Conservation (phyloP, 1,140 invertebrate genomes). For the Delia radicum region DNA sequence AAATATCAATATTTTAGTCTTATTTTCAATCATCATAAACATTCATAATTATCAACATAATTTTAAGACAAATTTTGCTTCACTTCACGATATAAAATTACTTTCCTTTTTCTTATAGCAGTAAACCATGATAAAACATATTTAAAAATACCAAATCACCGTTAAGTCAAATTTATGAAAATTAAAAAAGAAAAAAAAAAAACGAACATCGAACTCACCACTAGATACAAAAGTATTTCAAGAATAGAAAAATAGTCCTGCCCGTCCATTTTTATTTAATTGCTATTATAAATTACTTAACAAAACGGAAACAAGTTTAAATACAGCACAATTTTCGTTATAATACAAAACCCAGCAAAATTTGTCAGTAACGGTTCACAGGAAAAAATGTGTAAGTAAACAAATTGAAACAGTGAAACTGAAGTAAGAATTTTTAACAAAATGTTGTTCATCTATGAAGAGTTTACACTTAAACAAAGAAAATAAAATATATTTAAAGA, state of each 20-base stretch:
- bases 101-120: neutral
- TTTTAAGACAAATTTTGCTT: constrained; percentile 12
- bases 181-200: constrained; percentile 24
- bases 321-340: no score
- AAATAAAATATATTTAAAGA: no score
- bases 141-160: constrained; percentile 2
- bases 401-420: no score
- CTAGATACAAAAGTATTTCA: neutral
- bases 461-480: no score
- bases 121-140: neutral
- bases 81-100: neutral
- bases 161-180: constrained; percentile 29
- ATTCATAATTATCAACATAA: constrained; percentile 22
- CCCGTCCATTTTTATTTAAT: constrained; percentile 15
- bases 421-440: no score
- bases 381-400: no score
- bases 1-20: constrained; percentile 25
- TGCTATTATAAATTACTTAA: constrained; percentile 21
- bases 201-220: neutral
- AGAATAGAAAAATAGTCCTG: neutral
- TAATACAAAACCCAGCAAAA: neutral
- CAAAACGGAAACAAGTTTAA: constrained; percentile 7
- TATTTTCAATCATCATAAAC: constrained; percentile 28
- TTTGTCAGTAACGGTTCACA: no score
- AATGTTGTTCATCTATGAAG: no score